Percentiles rank a stretch among this genome's conserved stretches.
Conservation (phyloP, 2,888 invertebrate genomes). For the Epinotia bilunana region DNA sequence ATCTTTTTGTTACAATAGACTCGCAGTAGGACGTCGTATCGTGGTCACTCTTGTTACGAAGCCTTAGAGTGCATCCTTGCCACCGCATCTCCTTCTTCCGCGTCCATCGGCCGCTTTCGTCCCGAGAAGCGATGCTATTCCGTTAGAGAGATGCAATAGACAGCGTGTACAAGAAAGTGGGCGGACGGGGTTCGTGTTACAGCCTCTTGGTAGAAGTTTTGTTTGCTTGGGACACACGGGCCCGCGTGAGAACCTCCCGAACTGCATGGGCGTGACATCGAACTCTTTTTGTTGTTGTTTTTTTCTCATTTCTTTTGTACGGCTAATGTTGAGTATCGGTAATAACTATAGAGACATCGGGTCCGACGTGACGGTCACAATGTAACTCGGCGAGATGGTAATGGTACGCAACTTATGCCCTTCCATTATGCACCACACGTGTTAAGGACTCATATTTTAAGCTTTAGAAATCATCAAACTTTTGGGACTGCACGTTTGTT, state of each 20-base stretch:
- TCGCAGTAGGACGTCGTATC: conserved; percentile 59
- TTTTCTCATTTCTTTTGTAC: conserved; percentile 66
- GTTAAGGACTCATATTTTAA: conserved; percentile 49
- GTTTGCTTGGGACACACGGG: conserved; percentile 73
- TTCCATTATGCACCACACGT: conserved; percentile 58
- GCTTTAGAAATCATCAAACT: conserved; percentile 46
- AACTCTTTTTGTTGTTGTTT: conserved; percentile 67
- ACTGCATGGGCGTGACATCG: conserved; percentile 83
- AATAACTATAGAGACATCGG: conserved; percentile 65
- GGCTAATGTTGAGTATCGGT: conserved; percentile 74
- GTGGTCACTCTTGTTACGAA: conserved; percentile 71
- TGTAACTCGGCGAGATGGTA: conserved; percentile 56
- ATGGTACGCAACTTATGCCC: conserved; percentile 48
- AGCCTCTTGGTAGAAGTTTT: conserved; percentile 66
- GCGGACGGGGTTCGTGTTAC: conserved; percentile 67
- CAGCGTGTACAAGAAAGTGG: conserved; percentile 56
- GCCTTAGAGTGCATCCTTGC: conserved; percentile 67
- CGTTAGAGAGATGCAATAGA: conserved; percentile 56
- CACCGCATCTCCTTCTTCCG: conserved; percentile 47
- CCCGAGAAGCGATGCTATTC: conserved; percentile 42
- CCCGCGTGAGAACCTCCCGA: conserved; percentile 80
- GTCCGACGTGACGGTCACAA: conserved; percentile 79
- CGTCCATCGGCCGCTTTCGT: conserved; percentile 60
- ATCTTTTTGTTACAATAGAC: conserved; percentile 71
- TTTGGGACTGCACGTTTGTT: conserved; percentile 44